phyloP scores from a whole-genome alignment of 2,888 invertebrate species.

The Mimas tiliae region DNA sequence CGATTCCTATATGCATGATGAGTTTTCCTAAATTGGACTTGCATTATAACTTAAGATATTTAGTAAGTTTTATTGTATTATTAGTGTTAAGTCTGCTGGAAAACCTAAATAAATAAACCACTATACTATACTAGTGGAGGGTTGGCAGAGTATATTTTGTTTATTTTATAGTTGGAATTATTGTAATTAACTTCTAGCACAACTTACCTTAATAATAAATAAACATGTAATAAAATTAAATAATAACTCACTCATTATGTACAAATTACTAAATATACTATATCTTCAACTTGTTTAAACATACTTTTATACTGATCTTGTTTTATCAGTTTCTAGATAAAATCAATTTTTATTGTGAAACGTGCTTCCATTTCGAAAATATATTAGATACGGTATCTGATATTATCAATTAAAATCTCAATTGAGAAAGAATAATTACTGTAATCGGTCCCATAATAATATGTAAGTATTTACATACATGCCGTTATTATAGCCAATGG shows the following conservation, averaged over 20 bases:
- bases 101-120: too few relatives aligned
- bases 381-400: not conserved
- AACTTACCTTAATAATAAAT: conserved; percentile 36
- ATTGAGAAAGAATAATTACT: not conserved
- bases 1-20: too few relatives aligned
- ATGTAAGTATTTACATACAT: not conserved
- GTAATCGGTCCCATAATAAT: too few relatives aligned
- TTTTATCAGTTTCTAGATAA: conserved; percentile 16
- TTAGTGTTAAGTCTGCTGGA: too few relatives aligned
- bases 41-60: too few relatives aligned
- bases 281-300: not conserved
- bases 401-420: not conserved
- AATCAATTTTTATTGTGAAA: not conserved
- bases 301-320: conserved; percentile 15
- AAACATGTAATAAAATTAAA: conserved; percentile 25
- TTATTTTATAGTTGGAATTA: too few relatives aligned
- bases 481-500: too few relatives aligned
- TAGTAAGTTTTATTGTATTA: too few relatives aligned
- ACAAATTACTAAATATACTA: not conserved
- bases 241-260: conserved; percentile 29
- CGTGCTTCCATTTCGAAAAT: conserved; percentile 30
- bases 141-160: too few relatives aligned
- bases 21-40: too few relatives aligned
- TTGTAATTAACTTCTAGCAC: not conserved
- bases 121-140: too few relatives aligned